Conservation (phyloP, 2,113 vertebrate genomes). For the Falcunculus frontatus region DNA sequence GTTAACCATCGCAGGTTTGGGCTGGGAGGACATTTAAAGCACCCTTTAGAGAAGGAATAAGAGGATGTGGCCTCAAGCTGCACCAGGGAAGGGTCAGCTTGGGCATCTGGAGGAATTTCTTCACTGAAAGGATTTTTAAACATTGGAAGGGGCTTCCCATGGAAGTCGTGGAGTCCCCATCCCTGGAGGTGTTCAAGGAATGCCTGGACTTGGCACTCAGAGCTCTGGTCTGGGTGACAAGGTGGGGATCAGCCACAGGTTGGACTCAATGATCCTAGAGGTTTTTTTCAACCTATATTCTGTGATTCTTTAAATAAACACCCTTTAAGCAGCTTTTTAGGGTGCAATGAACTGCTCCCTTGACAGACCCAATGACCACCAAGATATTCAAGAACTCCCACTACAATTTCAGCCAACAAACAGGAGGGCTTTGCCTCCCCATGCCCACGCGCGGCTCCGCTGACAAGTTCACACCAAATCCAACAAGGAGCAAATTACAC, state of each 20-base stretch:
- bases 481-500: constrained; percentile 34
- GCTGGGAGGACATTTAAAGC: not conserved
- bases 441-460: accelerated
- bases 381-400: not conserved
- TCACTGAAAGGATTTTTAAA: not conserved
- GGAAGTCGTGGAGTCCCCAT: not conserved
- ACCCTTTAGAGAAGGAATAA: not conserved
- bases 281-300: not conserved
- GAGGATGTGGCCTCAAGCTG: not conserved
- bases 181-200: not conserved
- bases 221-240: not conserved
- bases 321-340: not conserved
- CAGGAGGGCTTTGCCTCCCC: not conserved
- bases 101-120: not conserved
- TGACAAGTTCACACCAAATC: constrained; percentile 33
- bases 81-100: not conserved
- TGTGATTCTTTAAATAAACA: not conserved
- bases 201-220: not conserved
- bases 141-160: not conserved
- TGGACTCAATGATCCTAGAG: not conserved
- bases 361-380: not conserved
- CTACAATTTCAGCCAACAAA: not conserved
- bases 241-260: not conserved
- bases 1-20: not conserved
- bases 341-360: too few relatives aligned